Evolutionary conservation across 2,113 vertebrate species (phyloP), one percentile per base, ranked within the genome.

Genomic region (Leptobrachium leishanense): DNA sequence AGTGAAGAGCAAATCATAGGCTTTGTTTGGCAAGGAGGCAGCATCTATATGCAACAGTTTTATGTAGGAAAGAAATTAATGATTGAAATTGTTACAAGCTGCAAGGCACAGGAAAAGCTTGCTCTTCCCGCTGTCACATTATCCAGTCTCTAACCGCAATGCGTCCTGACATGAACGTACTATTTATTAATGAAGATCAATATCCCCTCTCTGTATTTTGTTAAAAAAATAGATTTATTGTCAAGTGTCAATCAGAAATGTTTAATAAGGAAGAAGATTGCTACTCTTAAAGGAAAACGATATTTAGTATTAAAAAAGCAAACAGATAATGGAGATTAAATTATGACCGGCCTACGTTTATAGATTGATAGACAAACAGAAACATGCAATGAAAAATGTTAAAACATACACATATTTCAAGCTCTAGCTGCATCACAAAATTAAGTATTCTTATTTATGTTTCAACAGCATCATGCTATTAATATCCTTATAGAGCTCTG

Each of bases 171-270:
- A 59, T 2, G 4, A 12, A 4, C 13, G 10, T 4, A 12, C 55
- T 15, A 59, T 59, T 59, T 59, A 59, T 59, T 59, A 59, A 59
- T 59, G 10, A 59, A 59, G 13, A 59, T 59, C 55, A 59, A 59
- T 59, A 11, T 1, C 3, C 3, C 55, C 11, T 13, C 13, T 59
- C 8, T 13, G 55, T 10, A 59, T 59, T 59, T 59, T 59, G 2
- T 1, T 2, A 59, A 59, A 59, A 59, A 59, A 59, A 59, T 59
- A 59, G 55, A 59, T 59, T 59, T 59, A 8, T 15, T 59, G 55
- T 59, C 55, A 59, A 59, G 55, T 59, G 55, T 59, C 55, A 59
- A 12, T 59, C 2, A 59, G 11, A 12, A 59, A 59, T 2, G 55
- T 59, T 1, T 59, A 59, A 59, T 59, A 59, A 2, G 55, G 55